Conservation (phyloP, 2,888 invertebrate species). For the Galeruca laticollis region DNA sequence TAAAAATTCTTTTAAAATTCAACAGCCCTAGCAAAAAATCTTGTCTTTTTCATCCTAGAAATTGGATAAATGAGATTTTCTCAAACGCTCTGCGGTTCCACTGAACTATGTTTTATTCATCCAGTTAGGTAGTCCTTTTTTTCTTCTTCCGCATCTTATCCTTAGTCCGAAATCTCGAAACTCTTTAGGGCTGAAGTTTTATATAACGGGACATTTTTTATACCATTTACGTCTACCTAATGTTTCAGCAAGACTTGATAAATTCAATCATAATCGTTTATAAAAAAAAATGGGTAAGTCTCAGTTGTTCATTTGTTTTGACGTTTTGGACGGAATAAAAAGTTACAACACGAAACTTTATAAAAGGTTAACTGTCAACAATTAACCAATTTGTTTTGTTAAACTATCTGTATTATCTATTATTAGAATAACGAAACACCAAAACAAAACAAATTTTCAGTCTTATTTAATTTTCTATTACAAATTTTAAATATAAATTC, state of each 20-base stretch:
- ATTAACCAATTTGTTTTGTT: too few relatives aligned
- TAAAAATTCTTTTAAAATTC: conserved; percentile 9
- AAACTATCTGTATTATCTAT: too few relatives aligned
- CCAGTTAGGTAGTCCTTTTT: conserved; percentile 41
- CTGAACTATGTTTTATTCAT: conserved; percentile 56
- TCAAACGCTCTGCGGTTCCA: conserved; percentile 53
- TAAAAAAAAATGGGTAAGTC: too few relatives aligned
- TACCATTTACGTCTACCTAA: conserved; percentile 8
- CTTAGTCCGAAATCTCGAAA: conserved; percentile 19
- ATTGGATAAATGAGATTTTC: conserved; percentile 63
- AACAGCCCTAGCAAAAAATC: conserved; percentile 30
- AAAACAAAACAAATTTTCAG: too few relatives aligned
- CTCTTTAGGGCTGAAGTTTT: conserved; percentile 25
- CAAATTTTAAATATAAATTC: too few relatives aligned
- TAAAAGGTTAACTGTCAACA: too few relatives aligned
- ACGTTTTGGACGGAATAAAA: too few relatives aligned
- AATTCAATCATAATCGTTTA: conserved; percentile 9
- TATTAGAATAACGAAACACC: too few relatives aligned
- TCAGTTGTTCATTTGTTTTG: too few relatives aligned
- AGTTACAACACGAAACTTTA: too few relatives aligned
- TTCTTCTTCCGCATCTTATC: conserved; percentile 34
- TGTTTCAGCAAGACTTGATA: background rate
- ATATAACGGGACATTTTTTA: conserved; percentile 23
- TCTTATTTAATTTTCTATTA: too few relatives aligned
- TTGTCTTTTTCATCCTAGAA: conserved; percentile 49